phyloP scores from a whole-genome alignment of 2,888 invertebrate species.

The Phorcus lineatus region DNA sequence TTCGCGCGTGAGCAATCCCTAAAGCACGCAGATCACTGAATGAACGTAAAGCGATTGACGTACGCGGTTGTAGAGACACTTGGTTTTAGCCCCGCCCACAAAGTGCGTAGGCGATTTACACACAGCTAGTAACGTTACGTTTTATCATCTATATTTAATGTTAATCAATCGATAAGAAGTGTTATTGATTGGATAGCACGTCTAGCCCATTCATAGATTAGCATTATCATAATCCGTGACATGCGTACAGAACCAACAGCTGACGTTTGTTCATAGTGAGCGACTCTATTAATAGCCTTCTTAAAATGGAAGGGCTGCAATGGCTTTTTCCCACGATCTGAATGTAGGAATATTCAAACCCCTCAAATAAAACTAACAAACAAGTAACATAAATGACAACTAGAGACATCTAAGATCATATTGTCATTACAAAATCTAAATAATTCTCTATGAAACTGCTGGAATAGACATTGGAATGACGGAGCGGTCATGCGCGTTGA shows the following conservation, averaged over 20 bases:
- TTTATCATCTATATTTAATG: neutral
- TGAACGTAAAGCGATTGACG: neutral
- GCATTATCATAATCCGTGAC: neutral
- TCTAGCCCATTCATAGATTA: neutral
- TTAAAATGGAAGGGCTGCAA: neutral
- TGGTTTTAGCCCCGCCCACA: neutral
- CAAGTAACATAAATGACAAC: too few species aligned
- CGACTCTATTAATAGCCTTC: neutral
- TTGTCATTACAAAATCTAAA: too few species aligned
- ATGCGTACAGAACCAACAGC: neutral
- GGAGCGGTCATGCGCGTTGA: neutral
- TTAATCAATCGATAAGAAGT: neutral
- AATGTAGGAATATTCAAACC: too few species aligned
- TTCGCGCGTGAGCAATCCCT: neutral
- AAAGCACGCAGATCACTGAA: neutral
- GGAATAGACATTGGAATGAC: too few species aligned
- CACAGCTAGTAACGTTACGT: neutral
- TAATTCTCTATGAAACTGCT: too few species aligned
- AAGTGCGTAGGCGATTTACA: slow-evolving; percentile 7
- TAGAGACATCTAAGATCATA: too few species aligned
- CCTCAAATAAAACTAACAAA: too few species aligned
- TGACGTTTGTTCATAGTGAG: neutral
- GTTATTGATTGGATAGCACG: neutral
- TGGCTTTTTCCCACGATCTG: neutral
- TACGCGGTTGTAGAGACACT: neutral